Evolutionary conservation across 2,113 vertebrate genomes (phyloP).

Genomic region (Otus sunia): DNA sequence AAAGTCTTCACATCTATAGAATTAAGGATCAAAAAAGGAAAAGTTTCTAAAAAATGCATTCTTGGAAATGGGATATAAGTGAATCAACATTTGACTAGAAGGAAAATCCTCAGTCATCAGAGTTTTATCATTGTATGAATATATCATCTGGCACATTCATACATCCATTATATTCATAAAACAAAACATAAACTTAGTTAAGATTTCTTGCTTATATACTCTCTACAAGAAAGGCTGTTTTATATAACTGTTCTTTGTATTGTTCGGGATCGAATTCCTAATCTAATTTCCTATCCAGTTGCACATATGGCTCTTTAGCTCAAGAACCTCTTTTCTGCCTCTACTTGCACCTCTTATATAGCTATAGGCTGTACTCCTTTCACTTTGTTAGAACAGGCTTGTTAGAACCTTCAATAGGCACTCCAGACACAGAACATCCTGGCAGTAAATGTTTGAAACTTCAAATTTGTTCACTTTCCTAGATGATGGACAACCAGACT

Average conservation of each 20-base stretch:
- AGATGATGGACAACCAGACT: not conserved
- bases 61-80: not conserved
- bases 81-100: not conserved
- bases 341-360: not conserved
- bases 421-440: not conserved
- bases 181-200: not conserved
- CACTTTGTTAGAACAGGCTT: not conserved
- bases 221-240: not conserved
- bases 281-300: not conserved
- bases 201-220: not conserved
- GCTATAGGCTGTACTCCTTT: not conserved
- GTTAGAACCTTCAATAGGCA: not conserved
- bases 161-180: not conserved
- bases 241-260: not conserved
- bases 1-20: not conserved
- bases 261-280: not conserved
- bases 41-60: not conserved
- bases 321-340: not conserved
- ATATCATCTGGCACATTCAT: not conserved
- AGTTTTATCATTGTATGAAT: not conserved
- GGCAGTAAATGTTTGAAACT: not conserved
- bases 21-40: not conserved
- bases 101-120: not conserved
- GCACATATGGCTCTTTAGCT: not conserved
- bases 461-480: not conserved